Evolutionary conservation across 2,113 vertebrate genomes (phyloP).

Genomic region (Spea multiplicata): DNA sequence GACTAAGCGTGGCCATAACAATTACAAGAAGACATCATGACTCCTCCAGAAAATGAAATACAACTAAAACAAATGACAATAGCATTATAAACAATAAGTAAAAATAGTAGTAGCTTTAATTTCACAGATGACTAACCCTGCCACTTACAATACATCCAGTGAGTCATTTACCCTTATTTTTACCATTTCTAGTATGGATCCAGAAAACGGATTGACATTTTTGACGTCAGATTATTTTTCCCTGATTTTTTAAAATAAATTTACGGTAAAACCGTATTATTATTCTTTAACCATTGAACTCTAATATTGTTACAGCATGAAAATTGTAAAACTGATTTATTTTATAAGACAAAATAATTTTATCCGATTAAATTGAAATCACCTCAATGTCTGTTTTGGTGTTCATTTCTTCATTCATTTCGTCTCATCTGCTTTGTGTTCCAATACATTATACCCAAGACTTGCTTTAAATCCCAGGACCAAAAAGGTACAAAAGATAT

Average conservation of each 20-base stretch:
- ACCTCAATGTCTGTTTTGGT: too few relatives aligned
- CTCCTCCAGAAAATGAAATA: background rate
- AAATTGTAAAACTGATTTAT: background rate
- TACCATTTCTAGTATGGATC: too few relatives aligned
- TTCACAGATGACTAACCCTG: constrained; percentile 34
- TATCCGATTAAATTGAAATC: too few relatives aligned
- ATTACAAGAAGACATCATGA: too few relatives aligned
- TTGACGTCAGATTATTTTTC: constrained; percentile 31
- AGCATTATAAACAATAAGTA: background rate
- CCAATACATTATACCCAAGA: too few relatives aligned
- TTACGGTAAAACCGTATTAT: background rate
- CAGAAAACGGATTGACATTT: constrained; percentile 28
- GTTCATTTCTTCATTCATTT: too few relatives aligned
- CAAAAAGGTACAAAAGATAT: too few relatives aligned
- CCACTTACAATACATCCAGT: constrained; percentile 1
- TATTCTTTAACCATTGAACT: constrained; percentile 15
- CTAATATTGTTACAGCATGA: constrained; percentile 15
- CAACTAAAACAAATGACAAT: background rate
- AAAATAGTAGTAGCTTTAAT: constrained; percentile 14
- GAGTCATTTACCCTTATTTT: constrained; percentile 17
- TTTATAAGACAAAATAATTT: too few relatives aligned
- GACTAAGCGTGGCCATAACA: too few relatives aligned
- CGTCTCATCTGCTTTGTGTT: too few relatives aligned
- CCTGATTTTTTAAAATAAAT: constrained; percentile 21
- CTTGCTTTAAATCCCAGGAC: too few relatives aligned